Evolutionary conservation across 2,797 vertebrate species (phyloP), one percentile per base, ranked within the genome.

Genomic region (Lithobates sylvaticus): DNA sequence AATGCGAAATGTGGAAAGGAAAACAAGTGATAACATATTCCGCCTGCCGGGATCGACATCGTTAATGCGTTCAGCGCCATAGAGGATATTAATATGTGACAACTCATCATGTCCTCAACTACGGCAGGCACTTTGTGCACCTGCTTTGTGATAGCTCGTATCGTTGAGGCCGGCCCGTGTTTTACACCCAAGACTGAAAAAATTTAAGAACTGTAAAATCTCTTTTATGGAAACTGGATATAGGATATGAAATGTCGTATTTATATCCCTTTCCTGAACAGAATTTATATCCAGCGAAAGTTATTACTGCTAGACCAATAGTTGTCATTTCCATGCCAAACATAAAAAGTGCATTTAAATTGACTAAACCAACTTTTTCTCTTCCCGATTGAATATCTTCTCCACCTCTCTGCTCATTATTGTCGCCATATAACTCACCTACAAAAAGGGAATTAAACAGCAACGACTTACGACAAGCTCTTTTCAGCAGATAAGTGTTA

Each of bases 291-390:
- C 81, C 69, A 73, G 58, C 78, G 54, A 78, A 83, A 87, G 86
- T 78, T 83, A 87, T 87, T 78, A 69, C 86, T 58, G 86, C 70
- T 78, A 79, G 76, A 84, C 81, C 81, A 87, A 87, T 87, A 87
- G 86, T 87, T 83, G 83, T 87, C 76, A 75, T 87, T 87, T 79
- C 81, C 81, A 79, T 75, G 81, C 68, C 78, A 84, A 87, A 79
- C 76, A 87, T 87, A 84, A 87, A 87, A 79, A 74, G 69, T 79
- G 50, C 81, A 78, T 79, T 84, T 78, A 87, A 78, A 87, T 87
- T 73, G 70, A 78, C 75, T 75, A 83, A 83, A 87, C 76, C 81
- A 87, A 84, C 76, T 83, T 73, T 69, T 79, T 74, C 42, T 67
- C 69, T 83, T 50, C 78, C 70, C 32, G 64, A 75, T 47, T 72